These are phyloP conservation scores for Sakesphorus luctuosus DNA, from an alignment of 2,113 vertebrate species.

Conservation along the genomic window DNA sequence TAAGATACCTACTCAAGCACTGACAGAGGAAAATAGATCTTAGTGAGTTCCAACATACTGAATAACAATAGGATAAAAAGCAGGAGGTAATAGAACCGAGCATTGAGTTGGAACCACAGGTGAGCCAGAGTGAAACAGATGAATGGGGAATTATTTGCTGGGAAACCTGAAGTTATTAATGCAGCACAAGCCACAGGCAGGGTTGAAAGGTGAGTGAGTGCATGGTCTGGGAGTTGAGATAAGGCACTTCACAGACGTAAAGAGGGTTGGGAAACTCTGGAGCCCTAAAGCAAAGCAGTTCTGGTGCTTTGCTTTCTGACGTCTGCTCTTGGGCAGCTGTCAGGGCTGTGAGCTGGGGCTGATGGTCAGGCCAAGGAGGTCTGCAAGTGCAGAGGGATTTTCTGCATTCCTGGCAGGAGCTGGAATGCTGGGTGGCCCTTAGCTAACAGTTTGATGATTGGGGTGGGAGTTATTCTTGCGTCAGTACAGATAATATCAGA, in stretches of 20 bases:
- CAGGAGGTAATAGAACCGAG: background rate
- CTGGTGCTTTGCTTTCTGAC: background rate
- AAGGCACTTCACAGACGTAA: background rate
- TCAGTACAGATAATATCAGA: background rate
- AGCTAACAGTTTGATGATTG: fast-evolving
- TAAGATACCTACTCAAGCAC: background rate
- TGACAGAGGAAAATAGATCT: background rate
- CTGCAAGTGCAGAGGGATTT: background rate
- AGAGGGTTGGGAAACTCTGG: constrained; percentile 30
- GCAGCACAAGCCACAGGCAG: background rate
- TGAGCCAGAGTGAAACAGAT: background rate
- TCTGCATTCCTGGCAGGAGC: background rate
- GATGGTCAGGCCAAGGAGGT: background rate
- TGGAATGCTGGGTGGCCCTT: background rate
- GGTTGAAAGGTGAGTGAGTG: background rate
- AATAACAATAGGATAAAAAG: background rate
- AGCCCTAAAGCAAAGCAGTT: background rate
- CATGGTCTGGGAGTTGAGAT: background rate
- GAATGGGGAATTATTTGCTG: background rate
- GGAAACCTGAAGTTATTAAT: background rate
- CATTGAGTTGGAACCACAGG: background rate
- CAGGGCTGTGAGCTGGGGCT: background rate
- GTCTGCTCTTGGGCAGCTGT: background rate
- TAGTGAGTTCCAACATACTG: background rate
- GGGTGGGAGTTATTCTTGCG: background rate